Conservation (phyloP, 2,797 vertebrate species). For the Microchirus variegatus region DNA sequence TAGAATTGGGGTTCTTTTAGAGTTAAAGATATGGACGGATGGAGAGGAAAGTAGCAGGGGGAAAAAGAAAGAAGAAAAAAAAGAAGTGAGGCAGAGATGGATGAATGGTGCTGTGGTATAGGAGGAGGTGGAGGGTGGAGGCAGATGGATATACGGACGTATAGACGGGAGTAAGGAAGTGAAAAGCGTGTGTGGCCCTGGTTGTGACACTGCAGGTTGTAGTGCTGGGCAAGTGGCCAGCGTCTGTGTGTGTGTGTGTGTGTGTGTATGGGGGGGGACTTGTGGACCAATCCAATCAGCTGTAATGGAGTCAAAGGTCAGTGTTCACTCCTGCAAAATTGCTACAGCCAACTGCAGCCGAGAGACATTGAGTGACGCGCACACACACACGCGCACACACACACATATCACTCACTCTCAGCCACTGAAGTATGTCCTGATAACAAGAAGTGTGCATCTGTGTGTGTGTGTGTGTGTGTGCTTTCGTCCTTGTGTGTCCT, state of each 20-base stretch:
- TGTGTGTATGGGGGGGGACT: no score
- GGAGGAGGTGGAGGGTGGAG: not conserved
- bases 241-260: no score
- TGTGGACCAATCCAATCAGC: slow-evolving; percentile 73
- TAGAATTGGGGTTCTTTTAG: no score
- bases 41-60: slow-evolving; percentile 10
- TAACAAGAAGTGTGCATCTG: slow-evolving; percentile 42
- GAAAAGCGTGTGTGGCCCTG: slow-evolving; percentile 22
- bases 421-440: slow-evolving; percentile 48
- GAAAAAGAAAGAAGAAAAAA: not conserved
- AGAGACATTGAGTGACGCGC: slow-evolving; percentile 33
- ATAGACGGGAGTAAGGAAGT: not conserved
- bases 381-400: slow-evolving; percentile 10
- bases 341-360: slow-evolving; percentile 55
- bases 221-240: slow-evolving; percentile 56
- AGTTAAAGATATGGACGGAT: slow-evolving; percentile 14
- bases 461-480: slow-evolving; percentile 9
- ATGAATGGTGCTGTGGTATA: slow-evolving; percentile 12
- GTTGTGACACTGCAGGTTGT: slow-evolving; percentile 45
- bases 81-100: slow-evolving; percentile 20
- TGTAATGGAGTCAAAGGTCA: slow-evolving; percentile 80
- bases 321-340: slow-evolving; percentile 72
- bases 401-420: slow-evolving; percentile 35
- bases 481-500: slow-evolving; percentile 49
- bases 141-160: no score